Evolutionary conservation across 2,113 vertebrate species (phyloP).

Genomic region (Coreoperca whiteheadi): DNA sequence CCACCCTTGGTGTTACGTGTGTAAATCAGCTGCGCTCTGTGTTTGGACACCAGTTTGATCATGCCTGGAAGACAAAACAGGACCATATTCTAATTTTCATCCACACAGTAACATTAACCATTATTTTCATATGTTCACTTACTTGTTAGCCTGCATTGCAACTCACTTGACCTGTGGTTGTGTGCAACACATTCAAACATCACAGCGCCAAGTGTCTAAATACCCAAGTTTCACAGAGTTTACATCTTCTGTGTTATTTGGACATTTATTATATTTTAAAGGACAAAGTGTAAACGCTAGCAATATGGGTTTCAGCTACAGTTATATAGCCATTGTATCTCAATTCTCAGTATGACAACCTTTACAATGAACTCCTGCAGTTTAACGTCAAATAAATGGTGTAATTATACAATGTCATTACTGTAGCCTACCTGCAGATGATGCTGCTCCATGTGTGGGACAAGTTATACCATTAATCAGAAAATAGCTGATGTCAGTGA

Average conservation of each 20-base stretch:
- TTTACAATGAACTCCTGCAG: background rate
- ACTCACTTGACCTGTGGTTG: background rate
- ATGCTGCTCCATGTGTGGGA: background rate
- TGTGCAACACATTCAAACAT: background rate
- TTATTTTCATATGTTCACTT: too few relatives aligned
- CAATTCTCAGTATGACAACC: too few relatives aligned
- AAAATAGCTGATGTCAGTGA: background rate
- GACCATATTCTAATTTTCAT: background rate
- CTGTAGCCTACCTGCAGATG: background rate
- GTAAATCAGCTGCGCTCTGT: constrained; percentile 97
- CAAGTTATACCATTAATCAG: background rate
- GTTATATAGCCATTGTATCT: too few relatives aligned
- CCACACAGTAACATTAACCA: background rate
- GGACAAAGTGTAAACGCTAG: background rate
- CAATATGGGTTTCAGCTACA: background rate
- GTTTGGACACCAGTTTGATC: constrained; percentile 98
- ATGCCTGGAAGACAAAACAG: constrained; percentile 83
- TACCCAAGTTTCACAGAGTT: background rate
- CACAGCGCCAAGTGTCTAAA: background rate
- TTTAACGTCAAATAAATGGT: background rate
- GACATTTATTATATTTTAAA: background rate
- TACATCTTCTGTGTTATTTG: background rate
- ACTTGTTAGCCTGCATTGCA: background rate
- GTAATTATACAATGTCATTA: background rate
- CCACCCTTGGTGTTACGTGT: constrained; percentile 98